Evolutionary conservation across 2,797 vertebrate species (phyloP), one percentile per base, ranked within the genome.

Genomic region (Podarcis siculus): DNA sequence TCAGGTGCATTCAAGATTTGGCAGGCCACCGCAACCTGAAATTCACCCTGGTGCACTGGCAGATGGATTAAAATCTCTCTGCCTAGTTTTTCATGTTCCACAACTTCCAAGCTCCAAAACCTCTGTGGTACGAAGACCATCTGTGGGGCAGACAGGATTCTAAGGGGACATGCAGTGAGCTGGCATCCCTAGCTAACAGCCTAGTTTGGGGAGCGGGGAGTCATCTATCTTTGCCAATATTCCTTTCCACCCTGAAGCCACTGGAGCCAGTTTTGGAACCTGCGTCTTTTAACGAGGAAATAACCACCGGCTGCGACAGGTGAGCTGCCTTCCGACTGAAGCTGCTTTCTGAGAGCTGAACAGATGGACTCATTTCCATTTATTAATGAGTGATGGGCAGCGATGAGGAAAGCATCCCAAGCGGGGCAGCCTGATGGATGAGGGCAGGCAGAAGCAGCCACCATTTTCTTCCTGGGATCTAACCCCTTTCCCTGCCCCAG

Each of bases 291-390:
- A 83, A 82, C 64, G 84, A 86, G 84, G 67, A 82, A 82, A 89
- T 82, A 82, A 82, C 45, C 55, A 27, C 45, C n/a, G 72, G 79
- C 55, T 25, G 84, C 19, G 42, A 19, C 23, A 9, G 15, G 77
- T 15, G 49, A 32, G 58, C 17, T 71, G 27, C 8, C 12, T 61
- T 61, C 58, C 4, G 72, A 35, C 32, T 17, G 32, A 30, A 71
- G 42, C 72, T 82, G 78, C 13, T 58, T 86, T 13, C 64, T 25
- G 39, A 75, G 25, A n/a, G 13, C n/a, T 6, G 13, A 75, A 32
- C 88, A 86, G 88, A 89, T 83, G 88, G 84, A 66, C 49, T 39
- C 88, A 8, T 80, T 64, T 80, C n/a, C 71, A 55, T 27, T 25
- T 58, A 42, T 75, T 77, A 82, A 81, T 39, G 27, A 75, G 27